phyloP scores from a whole-genome alignment of 2,113 vertebrate genomes.

The Phyllostomus hastatus region DNA sequence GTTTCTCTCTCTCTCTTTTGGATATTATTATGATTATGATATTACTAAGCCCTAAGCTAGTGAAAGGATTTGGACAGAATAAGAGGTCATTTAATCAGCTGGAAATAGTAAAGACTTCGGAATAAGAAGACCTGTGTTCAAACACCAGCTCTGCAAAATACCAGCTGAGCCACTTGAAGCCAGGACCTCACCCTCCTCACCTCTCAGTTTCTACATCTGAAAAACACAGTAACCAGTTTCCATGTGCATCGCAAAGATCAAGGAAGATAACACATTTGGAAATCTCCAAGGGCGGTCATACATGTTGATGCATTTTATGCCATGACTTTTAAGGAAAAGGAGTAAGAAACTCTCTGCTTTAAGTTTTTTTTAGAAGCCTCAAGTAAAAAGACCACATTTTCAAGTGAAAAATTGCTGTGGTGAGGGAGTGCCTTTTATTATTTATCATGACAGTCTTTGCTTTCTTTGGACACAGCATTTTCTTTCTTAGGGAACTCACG shows the following conservation, averaged over 20 bases:
- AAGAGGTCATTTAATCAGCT: background rate
- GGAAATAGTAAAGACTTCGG: background rate
- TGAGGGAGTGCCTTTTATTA: background rate
- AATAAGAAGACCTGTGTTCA: background rate
- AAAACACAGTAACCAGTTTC: background rate
- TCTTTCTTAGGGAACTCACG: background rate
- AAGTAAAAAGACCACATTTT: background rate
- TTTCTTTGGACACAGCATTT: background rate
- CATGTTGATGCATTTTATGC: background rate
- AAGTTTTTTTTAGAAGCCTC: background rate
- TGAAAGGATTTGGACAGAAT: background rate
- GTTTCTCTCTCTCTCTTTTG: background rate
- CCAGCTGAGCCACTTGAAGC: background rate
- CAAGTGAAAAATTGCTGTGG: background rate
- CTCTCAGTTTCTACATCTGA: background rate
- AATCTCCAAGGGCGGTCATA: background rate
- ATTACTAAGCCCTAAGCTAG: background rate
- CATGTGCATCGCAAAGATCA: background rate
- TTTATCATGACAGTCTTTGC: background rate
- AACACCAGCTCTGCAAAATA: background rate
- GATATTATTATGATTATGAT: background rate
- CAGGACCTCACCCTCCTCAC: background rate
- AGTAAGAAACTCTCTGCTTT: background rate
- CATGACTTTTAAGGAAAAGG: background rate
- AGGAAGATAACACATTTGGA: background rate